Evolutionary conservation across 2,888 invertebrate genomes (phyloP).

Genomic region (Alsophila aescularia): DNA sequence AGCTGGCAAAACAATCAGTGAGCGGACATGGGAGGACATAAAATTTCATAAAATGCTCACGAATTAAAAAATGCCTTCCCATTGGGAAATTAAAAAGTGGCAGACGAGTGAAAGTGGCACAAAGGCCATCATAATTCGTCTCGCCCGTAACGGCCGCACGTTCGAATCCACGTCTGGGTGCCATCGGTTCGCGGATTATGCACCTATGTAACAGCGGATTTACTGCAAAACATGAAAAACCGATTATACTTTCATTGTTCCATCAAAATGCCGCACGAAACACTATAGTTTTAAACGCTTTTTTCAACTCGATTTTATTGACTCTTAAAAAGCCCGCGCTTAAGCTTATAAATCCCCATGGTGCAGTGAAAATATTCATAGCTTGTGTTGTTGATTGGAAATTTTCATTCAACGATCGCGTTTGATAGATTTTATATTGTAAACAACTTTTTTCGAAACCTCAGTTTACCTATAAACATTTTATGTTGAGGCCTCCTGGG

Average conservation of each 20-base stretch:
- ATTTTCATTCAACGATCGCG: conserved; percentile 27
- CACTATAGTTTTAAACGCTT: conserved; percentile 61
- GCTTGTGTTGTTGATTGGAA: conserved; percentile 35
- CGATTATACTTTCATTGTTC: conserved; percentile 73
- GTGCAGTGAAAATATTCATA: conserved; percentile 49
- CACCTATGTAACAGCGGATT: conserved; percentile 63
- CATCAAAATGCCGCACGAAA: conserved; percentile 61
- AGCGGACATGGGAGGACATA: conserved; percentile 60
- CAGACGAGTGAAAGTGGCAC: conserved; percentile 73
- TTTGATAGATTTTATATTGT: conserved; percentile 23
- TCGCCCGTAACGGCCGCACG: conserved; percentile 64
- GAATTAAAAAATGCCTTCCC: conserved; percentile 77
- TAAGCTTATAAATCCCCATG: conserved; percentile 54
- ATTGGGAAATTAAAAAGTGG: conserved; percentile 76
- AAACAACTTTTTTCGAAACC: conserved; percentile 19
- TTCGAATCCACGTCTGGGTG: conserved; percentile 59
- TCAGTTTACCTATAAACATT: no score
- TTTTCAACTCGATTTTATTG: conserved; percentile 69
- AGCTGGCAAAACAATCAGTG: conserved; percentile 63
- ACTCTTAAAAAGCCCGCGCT: conserved; percentile 67
- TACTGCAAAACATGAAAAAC: conserved; percentile 75
- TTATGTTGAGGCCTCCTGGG: no score
- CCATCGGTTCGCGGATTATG: conserved; percentile 47
- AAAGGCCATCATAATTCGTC: conserved; percentile 81
- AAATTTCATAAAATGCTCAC: conserved; percentile 74